Evolutionary conservation across 1,140 invertebrate species (phyloP).

Genomic region (Brachionus rubens): DNA sequence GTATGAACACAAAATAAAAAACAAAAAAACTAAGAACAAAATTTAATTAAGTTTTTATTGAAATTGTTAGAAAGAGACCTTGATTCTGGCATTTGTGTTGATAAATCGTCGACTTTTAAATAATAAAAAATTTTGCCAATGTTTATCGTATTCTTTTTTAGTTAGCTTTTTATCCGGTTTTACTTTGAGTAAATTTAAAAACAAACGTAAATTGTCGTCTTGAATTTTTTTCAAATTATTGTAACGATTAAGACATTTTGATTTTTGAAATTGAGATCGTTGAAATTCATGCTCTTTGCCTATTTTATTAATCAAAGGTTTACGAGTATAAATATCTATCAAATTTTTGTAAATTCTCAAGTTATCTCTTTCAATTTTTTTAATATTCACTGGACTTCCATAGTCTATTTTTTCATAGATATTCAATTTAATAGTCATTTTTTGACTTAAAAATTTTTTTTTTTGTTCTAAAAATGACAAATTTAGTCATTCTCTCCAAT

Average conservation of each 20-base stretch:
- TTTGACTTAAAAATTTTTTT: background rate
- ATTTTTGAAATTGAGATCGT: background rate
- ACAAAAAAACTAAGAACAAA: too few relatives aligned
- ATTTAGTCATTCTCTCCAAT: too few relatives aligned
- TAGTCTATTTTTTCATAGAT: slow-evolving; percentile 8
- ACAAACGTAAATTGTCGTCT: background rate
- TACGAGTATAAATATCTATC: slow-evolving; percentile 21
- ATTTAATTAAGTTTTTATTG: background rate
- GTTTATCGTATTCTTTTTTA: slow-evolving; percentile 17
- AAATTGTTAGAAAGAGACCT: background rate
- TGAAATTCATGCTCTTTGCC: background rate
- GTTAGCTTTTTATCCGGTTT: slow-evolving; percentile 29
- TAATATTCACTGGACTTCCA: background rate
- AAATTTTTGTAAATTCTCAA: slow-evolving; percentile 19
- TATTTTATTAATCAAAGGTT: background rate
- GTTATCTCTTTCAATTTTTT: slow-evolving; percentile 42
- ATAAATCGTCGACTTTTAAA: slow-evolving; percentile 18
- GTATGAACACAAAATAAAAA: too few relatives aligned
- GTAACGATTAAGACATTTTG: background rate
- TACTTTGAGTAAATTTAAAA: slow-evolving; percentile 10
- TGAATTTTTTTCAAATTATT: background rate
- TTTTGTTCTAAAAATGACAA: too few relatives aligned
- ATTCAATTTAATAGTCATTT: slow-evolving; percentile 31
- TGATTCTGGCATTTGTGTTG: slow-evolving; percentile 8
- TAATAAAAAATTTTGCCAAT: slow-evolving; percentile 19